Evolutionary conservation across 1,140 invertebrate genomes (phyloP).

Genomic region (Pogonomyrmex californicus): DNA sequence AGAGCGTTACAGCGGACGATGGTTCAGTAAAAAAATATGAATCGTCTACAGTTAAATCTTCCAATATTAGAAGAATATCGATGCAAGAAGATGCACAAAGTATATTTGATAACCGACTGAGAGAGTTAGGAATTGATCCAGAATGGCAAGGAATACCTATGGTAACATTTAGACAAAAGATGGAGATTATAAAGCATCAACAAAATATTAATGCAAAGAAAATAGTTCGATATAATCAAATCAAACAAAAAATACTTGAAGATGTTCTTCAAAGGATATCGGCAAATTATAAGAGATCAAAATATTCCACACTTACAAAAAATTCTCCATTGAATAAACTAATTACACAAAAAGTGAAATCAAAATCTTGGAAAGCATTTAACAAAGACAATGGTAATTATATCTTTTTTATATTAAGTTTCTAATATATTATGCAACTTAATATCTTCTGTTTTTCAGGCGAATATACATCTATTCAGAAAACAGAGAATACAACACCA

Average conservation of each 20-base stretch:
- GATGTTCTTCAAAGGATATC: conserved; percentile 85
- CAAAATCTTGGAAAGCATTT: conserved; percentile 87
- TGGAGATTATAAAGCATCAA: conserved; percentile 86
- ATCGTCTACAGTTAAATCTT: background rate
- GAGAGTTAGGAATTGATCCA: conserved; percentile 88
- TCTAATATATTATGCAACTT: background rate
- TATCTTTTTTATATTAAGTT: background rate
- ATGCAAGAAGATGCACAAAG: conserved; percentile 3
- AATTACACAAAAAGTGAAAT: conserved; percentile 86
- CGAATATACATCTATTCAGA: background rate
- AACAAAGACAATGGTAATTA: conserved; percentile 82
- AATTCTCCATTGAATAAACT: conserved; percentile 82
- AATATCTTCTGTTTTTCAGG: conserved; percentile 38
- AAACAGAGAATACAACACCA: conserved; percentile 21
- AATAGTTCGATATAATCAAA: conserved; percentile 85
- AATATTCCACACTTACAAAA: conserved; percentile 74
- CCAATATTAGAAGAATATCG: background rate
- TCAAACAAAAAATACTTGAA: conserved; percentile 86
- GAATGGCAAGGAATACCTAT: conserved; percentile 87
- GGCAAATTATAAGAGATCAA: conserved; percentile 69
- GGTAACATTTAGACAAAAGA: conserved; percentile 86
- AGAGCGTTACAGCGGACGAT: conserved; percentile 49
- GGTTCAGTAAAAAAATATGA: conserved; percentile 24
- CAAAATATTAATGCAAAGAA: conserved; percentile 87
- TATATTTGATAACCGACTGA: conserved; percentile 82